Conservation (phyloP, 1,140 invertebrate genomes). For the Arctopsyche grandis region DNA sequence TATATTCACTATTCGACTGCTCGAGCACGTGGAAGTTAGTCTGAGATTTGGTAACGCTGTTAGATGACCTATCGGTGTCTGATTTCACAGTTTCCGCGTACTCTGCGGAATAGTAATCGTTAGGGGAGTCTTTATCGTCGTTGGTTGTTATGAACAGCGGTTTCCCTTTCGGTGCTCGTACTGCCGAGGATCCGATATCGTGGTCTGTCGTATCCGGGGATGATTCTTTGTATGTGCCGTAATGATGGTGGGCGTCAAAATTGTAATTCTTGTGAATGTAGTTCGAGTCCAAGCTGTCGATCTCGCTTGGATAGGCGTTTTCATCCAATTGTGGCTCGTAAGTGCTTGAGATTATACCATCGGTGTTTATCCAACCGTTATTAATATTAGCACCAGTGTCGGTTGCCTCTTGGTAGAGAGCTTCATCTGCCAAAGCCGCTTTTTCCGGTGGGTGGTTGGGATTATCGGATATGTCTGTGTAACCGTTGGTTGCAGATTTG, state of each 20-base stretch:
- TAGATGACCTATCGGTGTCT: constrained; percentile 63
- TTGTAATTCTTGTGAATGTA: constrained; percentile 70
- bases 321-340: constrained; percentile 40
- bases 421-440: constrained; percentile 48
- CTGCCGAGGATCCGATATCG: constrained; percentile 38
- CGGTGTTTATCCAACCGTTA: constrained; percentile 36
- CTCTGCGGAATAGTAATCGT: constrained; percentile 58
- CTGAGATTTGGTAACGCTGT: constrained; percentile 55
- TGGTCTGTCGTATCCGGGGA: constrained; percentile 59
- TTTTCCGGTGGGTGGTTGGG: constrained; percentile 58
- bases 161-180: constrained; percentile 56
- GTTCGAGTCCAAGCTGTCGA: constrained; percentile 73
- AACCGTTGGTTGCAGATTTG: constrained; percentile 65
- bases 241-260: constrained; percentile 62
- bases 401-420: constrained; percentile 43
- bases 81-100: constrained; percentile 62
- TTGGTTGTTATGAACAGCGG: constrained; percentile 61
- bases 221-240: constrained; percentile 61
- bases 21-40: constrained; percentile 51
- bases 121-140: constrained; percentile 48
- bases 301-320: constrained; percentile 64
- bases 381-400: background rate
- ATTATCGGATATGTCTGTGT: constrained; percentile 64
- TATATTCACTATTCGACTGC: constrained; percentile 48
- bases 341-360: background rate